phyloP scores from a whole-genome alignment of 2,797 vertebrate genomes.

The Cygnus olor region DNA sequence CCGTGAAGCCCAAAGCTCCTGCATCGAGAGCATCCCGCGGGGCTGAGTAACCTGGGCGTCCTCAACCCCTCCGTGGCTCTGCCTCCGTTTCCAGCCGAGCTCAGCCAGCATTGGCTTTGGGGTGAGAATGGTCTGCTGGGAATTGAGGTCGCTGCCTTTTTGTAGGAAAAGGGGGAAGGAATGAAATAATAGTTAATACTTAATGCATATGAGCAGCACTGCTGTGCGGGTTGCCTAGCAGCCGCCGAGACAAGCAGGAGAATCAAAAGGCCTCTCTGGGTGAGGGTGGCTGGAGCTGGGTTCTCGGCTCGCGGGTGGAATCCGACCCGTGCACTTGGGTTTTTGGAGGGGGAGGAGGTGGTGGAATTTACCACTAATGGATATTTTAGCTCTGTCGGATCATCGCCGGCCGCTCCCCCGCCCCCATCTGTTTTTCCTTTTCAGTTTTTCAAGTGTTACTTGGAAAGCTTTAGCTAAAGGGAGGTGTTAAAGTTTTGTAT shows the following conservation, averaged over 20 bases:
- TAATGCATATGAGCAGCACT: constrained; percentile 44
- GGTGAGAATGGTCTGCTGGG: background rate
- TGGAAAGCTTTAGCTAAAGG: constrained; percentile 45
- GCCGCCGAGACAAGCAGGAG: constrained; percentile 40
- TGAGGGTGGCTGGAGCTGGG: background rate
- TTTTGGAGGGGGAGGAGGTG: background rate
- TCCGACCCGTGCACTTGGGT: background rate
- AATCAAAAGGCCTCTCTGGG: constrained; percentile 34
- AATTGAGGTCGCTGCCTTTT: constrained; percentile 15
- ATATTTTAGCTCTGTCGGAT: background rate
- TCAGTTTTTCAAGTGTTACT: background rate
- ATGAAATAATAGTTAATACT: constrained; percentile 53
- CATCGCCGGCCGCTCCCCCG: background rate
- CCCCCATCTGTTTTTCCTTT: constrained; percentile 30
- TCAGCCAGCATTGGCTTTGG: background rate
- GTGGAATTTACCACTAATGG: constrained; percentile 34
- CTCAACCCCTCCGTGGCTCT: background rate
- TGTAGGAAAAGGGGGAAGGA: background rate
- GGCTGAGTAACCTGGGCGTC: no score
- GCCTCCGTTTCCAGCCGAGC: background rate
- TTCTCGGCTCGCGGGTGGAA: constrained; percentile 35
- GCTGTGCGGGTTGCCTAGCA: constrained; percentile 69
- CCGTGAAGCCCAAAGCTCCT: background rate
- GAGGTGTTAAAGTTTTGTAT: constrained; percentile 56
- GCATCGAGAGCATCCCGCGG: background rate